These are phyloP conservation scores for Meles meles DNA, from an alignment of 2,113 vertebrate genomes.

Conservation along the genomic window DNA sequence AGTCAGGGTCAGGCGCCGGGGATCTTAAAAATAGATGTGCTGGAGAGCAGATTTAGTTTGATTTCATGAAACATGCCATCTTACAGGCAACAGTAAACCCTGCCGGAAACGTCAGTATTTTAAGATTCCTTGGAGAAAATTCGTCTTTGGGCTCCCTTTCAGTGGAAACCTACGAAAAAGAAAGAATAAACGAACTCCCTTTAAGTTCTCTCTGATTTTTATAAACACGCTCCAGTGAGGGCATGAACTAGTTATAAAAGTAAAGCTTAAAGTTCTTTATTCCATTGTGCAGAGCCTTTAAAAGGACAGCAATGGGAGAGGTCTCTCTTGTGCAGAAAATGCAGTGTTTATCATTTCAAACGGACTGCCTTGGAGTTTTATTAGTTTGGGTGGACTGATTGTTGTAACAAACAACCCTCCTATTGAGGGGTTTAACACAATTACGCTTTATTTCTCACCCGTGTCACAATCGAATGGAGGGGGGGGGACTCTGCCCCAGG, in stretches of 20 bases:
- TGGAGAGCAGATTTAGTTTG: background rate
- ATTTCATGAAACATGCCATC: no score
- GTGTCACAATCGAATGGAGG: rapidly evolving
- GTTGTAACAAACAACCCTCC: background rate
- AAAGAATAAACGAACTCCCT: background rate
- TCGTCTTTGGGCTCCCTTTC: background rate
- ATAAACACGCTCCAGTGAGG: background rate
- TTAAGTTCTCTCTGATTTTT: background rate
- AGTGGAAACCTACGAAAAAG: background rate
- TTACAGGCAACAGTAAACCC: background rate
- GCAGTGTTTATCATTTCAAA: background rate
- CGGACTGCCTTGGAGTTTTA: background rate
- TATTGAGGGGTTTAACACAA: background rate
- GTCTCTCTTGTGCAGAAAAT: background rate
- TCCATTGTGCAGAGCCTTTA: background rate
- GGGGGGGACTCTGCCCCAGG: rapidly evolving
- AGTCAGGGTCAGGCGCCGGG: background rate
- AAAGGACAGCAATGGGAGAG: background rate
- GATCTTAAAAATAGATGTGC: background rate
- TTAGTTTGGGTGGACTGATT: no score
- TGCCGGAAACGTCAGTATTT: background rate
- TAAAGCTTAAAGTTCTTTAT: background rate
- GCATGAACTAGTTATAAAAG: background rate
- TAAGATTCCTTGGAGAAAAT: background rate
- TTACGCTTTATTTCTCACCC: background rate